Evolutionary conservation across 2,888 invertebrate genomes (phyloP).

Genomic region (Diploptera punctata): DNA sequence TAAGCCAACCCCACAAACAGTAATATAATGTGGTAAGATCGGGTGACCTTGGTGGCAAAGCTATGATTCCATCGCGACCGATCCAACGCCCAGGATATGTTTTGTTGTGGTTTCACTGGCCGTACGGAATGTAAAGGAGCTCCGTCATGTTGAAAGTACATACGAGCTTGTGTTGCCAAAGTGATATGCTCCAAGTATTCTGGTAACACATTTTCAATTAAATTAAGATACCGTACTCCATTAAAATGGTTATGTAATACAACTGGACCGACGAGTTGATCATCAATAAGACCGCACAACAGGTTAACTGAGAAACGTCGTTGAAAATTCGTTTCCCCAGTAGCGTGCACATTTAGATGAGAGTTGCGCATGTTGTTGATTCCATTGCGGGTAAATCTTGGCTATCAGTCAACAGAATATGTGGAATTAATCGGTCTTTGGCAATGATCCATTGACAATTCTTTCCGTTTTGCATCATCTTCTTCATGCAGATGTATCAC

Average conservation of each 20-base stretch:
- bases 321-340: conserved; percentile 10
- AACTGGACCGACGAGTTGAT: neutral
- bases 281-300: conserved; percentile 4
- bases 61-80: neutral
- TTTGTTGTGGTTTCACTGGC: too few species aligned
- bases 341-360: neutral
- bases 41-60: neutral
- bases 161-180: too few species aligned
- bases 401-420: neutral
- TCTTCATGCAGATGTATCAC: too few species aligned
- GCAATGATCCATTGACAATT: neutral
- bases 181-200: neutral
- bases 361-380: neutral
- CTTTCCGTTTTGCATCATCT: neutral
- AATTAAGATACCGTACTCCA: neutral
- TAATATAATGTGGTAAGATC: too few species aligned
- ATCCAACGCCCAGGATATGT: too few species aligned
- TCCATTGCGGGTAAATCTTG: neutral
- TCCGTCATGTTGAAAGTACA: too few species aligned
- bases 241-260: neutral
- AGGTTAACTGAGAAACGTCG: neutral
- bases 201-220: neutral
- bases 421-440: neutral
- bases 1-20: too few species aligned
- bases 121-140: too few species aligned